A percentile compares a stretch with the other conserved stretches of the same genome.
Evolutionary conservation across 2,797 vertebrate genomes (phyloP).

Genomic region (Oryzias dopingdopingensis): DNA sequence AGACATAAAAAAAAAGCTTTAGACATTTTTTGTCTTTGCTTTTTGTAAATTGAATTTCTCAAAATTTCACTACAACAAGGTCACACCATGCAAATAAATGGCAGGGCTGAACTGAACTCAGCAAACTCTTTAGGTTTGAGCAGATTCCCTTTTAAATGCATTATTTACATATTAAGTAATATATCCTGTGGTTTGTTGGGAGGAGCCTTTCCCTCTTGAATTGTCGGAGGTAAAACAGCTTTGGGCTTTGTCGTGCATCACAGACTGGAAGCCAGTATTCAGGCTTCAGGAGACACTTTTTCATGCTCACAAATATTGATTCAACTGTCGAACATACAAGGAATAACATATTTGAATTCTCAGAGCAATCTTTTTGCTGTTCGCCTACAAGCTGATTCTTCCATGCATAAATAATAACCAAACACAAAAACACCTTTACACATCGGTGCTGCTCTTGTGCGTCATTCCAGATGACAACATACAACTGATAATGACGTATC

Average conservation of each 20-base stretch:
- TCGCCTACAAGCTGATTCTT: conserved; percentile 24
- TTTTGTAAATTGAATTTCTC: too few species aligned
- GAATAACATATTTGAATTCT: conserved; percentile 56
- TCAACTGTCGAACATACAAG: conserved; percentile 53
- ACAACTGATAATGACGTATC: conserved; percentile 51
- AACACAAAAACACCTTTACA: conserved; percentile 48
- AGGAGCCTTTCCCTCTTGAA: conserved; percentile 12
- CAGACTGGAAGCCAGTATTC: conserved; percentile 37
- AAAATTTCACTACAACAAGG: too few species aligned
- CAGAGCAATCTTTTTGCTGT: conserved; percentile 42
- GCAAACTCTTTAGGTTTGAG: not conserved
- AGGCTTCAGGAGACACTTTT: conserved; percentile 62
- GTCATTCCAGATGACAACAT: conserved; percentile 76
- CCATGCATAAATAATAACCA: not conserved
- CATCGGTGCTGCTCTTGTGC: conserved; percentile 31
- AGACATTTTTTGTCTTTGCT: too few species aligned
- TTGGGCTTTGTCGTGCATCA: conserved; percentile 55
- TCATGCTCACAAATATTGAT: conserved; percentile 67
- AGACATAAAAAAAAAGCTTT: too few species aligned
- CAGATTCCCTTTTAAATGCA: not conserved
- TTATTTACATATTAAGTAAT: conserved; percentile 16
- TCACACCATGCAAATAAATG: too few species aligned
- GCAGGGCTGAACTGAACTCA: too few species aligned
- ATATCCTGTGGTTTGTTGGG: conserved; percentile 15
- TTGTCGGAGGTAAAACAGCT: conserved; percentile 38